Base-by-base conservation (phyloP, 2,888 invertebrate species). In the Prosopocoilus inquinatus region DNA sequence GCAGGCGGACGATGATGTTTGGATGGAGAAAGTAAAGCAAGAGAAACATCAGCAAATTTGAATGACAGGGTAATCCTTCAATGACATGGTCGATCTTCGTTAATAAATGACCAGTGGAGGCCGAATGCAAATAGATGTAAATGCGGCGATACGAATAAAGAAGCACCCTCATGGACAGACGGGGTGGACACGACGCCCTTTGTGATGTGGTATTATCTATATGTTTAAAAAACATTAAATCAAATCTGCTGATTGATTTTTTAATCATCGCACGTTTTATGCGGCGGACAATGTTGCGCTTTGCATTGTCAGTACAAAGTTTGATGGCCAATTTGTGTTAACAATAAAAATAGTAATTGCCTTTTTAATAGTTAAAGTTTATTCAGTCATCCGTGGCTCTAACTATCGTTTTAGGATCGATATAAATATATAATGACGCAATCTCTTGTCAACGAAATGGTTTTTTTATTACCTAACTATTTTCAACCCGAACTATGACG, bases 121-220 rank as follows among this genome's bases (percentile, higher is more conserved):
- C 67, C 71, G 69, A 70, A 76, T 76, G 75, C 75, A 76, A 75
- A 75, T 76, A 69, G 67, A 76, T 76, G 74, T 72, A 75, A 75
- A 75, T 75, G 69, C 64, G 69, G 61, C 67, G 65, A 64, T 65
- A 59, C 57, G 68, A 65, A 69, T 69, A 70, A 71, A 72, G 68
- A 67, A 71, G 63, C 63, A 54, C 64, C 67, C 20, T 28, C 20
- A 3, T 28, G 20, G 20, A 20, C 20, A 20, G 3, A 4, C 20
- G 4, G 20, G 20, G 20, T 28, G 20, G 20, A 28, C 20, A 28
- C 20, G 20, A 28, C 20, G 20, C 20, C 20, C 20, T 28, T 28
- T 28, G 20, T 28, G 20, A 43, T 52, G 35, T 52, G 16, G 47
- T 55, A 57, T 57, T 55, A 57, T 57, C 48, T 57, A 55, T 58